Percentiles rank a stretch among this genome's conserved stretches.
These are phyloP conservation scores for Semotilus atromaculatus DNA, from an alignment of 2,797 vertebrate genomes.

Conservation along the genomic window DNA sequence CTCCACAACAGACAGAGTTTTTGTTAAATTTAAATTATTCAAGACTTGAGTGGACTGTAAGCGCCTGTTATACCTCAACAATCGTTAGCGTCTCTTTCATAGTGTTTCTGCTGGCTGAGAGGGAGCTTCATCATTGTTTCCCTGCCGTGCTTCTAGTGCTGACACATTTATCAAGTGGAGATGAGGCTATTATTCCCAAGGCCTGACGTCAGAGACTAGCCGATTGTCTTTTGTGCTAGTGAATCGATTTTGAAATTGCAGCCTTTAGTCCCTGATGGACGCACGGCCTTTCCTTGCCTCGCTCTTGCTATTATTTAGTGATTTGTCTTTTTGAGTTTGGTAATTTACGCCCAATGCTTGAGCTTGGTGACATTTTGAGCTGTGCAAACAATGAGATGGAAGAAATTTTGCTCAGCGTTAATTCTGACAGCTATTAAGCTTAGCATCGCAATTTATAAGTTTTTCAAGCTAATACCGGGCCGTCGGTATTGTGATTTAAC, in stretches of 20 bases:
- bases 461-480: neutral
- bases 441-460: constrained; percentile 17
- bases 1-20: constrained; percentile 6
- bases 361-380: constrained; percentile 44
- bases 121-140: constrained; percentile 31
- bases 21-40: constrained; percentile 43
- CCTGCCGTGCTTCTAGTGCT: neutral
- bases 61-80: constrained; percentile 11
- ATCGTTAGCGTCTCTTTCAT: constrained; percentile 13
- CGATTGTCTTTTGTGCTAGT: constrained; percentile 31
- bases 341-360: constrained; percentile 20
- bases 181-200: constrained; percentile 42
- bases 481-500: neutral
- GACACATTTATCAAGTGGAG: constrained; percentile 41
- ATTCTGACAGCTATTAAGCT: neutral
- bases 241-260: constrained; percentile 58
- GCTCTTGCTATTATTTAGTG: constrained; percentile 30
- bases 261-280: constrained; percentile 20
- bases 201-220: constrained; percentile 26
- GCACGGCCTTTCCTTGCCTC: neutral
- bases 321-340: constrained; percentile 34
- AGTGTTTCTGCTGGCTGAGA: constrained; percentile 8
- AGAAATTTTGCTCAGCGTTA: neutral
- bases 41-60: constrained; percentile 35
- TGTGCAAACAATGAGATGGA: constrained; percentile 34